Percentiles rank a stretch among this genome's conserved stretches.
Conservation (phyloP, 2,888 invertebrate genomes). For the Lochmaea crataegi region DNA sequence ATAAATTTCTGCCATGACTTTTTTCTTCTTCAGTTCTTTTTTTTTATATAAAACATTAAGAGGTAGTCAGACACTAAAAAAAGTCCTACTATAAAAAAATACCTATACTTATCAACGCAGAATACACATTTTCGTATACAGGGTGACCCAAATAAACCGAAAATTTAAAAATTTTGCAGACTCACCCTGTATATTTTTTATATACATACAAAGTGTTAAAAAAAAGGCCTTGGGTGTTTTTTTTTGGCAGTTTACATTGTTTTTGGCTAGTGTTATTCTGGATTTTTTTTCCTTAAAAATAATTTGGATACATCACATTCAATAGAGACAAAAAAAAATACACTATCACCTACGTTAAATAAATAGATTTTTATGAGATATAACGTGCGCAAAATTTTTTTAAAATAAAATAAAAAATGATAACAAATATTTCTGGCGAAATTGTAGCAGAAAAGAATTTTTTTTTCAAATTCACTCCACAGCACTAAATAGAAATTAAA, state of each 20-base stretch:
- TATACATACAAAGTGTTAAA: conserved; percentile 18
- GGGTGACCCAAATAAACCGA: not conserved
- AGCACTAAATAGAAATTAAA: not conserved
- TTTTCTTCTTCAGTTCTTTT: conserved; percentile 2
- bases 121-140: conserved; percentile 3
- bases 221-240: conserved; percentile 46
- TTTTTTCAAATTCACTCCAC: conserved; percentile 7
- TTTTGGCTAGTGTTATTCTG: conserved; percentile 47
- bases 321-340: conserved; percentile 36
- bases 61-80: conserved; percentile 7
- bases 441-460: conserved; percentile 27
- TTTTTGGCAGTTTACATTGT: conserved; percentile 47
- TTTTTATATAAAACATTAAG: conserved; percentile 1
- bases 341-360: conserved; percentile 44
- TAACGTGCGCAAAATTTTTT: conserved; percentile 40
- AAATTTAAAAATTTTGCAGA: not conserved
- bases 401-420: conserved; percentile 44
- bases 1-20: conserved; percentile 29
- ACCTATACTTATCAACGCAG: conserved; percentile 8
- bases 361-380: conserved; percentile 49
- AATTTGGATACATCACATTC: conserved; percentile 46
- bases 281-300: conserved; percentile 31
- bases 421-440: conserved; percentile 39
- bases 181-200: conserved; percentile 16
- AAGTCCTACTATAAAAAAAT: conserved; percentile 8